Evolutionary conservation across 2,113 vertebrate species (phyloP).

Genomic region (Lutjanus erythropterus): DNA sequence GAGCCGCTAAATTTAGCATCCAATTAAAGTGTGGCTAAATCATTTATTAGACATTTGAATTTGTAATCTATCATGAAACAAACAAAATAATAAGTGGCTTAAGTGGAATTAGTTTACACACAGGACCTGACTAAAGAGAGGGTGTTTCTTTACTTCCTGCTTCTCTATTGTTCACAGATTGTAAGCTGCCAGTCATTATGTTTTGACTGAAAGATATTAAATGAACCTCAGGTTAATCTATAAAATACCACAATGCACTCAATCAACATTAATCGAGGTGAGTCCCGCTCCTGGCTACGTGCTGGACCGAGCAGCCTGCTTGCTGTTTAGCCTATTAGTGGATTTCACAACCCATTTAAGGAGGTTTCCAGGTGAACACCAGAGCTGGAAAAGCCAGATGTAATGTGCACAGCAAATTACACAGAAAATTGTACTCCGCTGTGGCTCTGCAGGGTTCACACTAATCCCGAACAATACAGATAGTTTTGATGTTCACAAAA

Average conservation of each 20-base stretch:
- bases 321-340: slow-evolving; percentile 54
- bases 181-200: slow-evolving; percentile 46
- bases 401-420: slow-evolving; percentile 46
- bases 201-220: slow-evolving; percentile 58
- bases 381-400: slow-evolving; percentile 39
- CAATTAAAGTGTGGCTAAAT: slow-evolving; percentile 64
- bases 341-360: slow-evolving; percentile 65
- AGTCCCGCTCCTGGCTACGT: slow-evolving; percentile 28
- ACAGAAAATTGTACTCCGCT: slow-evolving; percentile 38
- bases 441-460: slow-evolving; percentile 15
- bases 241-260: slow-evolving; percentile 51
- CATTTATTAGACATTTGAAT: slow-evolving; percentile 51
- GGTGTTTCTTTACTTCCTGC: not conserved
- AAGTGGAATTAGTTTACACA: slow-evolving; percentile 56
- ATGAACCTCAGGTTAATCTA: slow-evolving; percentile 63
- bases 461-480: slow-evolving; percentile 50
- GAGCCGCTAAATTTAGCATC: slow-evolving; percentile 66
- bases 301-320: slow-evolving; percentile 19
- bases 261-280: slow-evolving; percentile 41
- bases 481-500: slow-evolving; percentile 50
- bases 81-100: slow-evolving; percentile 49
- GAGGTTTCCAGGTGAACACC: slow-evolving; percentile 57
- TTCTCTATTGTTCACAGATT: slow-evolving; percentile 27
- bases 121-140: too few species aligned
- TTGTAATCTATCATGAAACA: slow-evolving; percentile 55